phyloP scores from a whole-genome alignment of 2,113 vertebrate genomes.

The Kryptolebias marmoratus region DNA sequence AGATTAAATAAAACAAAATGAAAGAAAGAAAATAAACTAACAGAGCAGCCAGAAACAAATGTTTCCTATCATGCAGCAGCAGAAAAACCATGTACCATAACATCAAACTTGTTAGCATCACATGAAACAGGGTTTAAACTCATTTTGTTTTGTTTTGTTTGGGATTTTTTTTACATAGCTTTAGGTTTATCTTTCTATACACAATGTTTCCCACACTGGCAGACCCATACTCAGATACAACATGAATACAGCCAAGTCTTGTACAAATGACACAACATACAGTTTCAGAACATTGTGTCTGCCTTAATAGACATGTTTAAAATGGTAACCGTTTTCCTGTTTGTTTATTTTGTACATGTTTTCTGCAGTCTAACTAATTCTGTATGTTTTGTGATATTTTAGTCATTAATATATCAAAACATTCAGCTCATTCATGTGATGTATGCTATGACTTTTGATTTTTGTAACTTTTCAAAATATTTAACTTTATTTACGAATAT shows the following conservation, averaged over 20 bases:
- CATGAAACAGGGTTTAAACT: conserved; percentile 52
- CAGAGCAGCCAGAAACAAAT: conserved; percentile 23
- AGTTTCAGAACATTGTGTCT: no score
- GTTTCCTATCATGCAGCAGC: conserved; percentile 28
- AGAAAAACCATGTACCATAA: conserved; percentile 32
- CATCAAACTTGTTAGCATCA: conserved; percentile 20
- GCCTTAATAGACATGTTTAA: no score
- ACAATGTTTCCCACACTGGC: conserved; percentile 36
- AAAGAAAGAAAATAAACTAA: background rate
- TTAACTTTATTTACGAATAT: no score
- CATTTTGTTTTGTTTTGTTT: background rate
- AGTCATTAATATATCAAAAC: no score
- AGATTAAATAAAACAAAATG: conserved; percentile 17
- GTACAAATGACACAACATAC: no score
- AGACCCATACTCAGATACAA: conserved; percentile 16
- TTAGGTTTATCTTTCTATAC: conserved; percentile 51
- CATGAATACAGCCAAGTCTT: background rate
- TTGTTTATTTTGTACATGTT: no score
- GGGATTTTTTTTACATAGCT: conserved; percentile 15
- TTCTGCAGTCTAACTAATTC: no score
- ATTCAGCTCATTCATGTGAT: no score
- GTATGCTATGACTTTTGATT: no score
- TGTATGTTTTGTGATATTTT: no score
- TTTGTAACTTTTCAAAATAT: no score
- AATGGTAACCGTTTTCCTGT: no score